Base-by-base conservation (phyloP, 2,888 invertebrate species). In the Chloromyia formosa region DNA sequence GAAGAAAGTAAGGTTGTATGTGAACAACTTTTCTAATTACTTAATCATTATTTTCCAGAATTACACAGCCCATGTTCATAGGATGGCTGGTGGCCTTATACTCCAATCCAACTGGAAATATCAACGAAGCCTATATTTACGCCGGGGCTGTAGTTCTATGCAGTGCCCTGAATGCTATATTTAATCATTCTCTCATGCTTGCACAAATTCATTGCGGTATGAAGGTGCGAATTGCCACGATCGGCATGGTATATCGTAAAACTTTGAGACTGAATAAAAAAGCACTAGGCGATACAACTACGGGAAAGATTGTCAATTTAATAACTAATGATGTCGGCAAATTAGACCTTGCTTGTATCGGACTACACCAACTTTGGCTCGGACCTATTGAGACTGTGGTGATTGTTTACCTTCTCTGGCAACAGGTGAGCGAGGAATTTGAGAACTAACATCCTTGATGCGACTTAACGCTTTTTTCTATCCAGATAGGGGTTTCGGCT, bases 251-350 rank as follows among this genome's bases (percentile, higher is more conserved):
- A 75, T 93, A 92, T 83, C 88, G 91, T 79, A 93, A 86, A 78
- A 87, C 91, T 0, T 83, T 93, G 78, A 87, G 87, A 72, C 82
- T 93, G 23, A 92, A 93, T 80, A 91, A 91, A 83, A 89, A 89
- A 0, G 92, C 94, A 0, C 81, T 95, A 77, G 90, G 91, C 1
- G 89, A 92, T 81, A 94, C 94, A 9, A 94, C 94, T 1, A 87
- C 88, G 40, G 91, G 91, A 3, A 91, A 91, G 83, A 88, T 91
- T 79, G 96, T 97, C 53, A 97, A 98, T 86, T 88, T 98, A 10
- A 88, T 98, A 79, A 96, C 97, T 1, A 98, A 98, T 83, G 98
- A 98, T 86, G 97, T 98, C 77, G 95, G 94, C 81, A 82, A 85
- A 23, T 79, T 85, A 76, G 85, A 85, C 78, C 80, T 83, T 74